phyloP scores from a whole-genome alignment of 2,797 vertebrate genomes.

The Rhincodon typus region DNA sequence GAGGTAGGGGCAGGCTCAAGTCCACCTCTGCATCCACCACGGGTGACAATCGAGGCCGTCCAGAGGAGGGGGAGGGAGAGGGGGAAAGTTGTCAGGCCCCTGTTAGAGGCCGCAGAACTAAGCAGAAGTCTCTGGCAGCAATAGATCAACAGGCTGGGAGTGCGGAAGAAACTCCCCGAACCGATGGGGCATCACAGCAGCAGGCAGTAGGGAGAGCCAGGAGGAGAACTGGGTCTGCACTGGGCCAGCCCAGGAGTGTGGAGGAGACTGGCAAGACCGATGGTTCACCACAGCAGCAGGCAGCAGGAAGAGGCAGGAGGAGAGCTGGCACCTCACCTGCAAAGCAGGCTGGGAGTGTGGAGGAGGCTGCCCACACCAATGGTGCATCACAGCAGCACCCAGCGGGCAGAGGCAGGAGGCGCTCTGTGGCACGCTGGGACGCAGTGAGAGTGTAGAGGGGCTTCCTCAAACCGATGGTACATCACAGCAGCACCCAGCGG shows the following conservation, averaged over 20 bases:
- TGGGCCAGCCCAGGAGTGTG: too few species aligned
- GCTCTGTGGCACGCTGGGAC: not conserved
- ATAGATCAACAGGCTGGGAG: not conserved
- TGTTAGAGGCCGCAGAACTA: not conserved
- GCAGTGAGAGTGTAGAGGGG: not conserved
- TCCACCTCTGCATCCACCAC: not conserved
- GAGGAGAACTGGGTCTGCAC: slow-evolving; percentile 39
- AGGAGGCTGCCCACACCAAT: too few species aligned
- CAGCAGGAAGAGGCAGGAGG: too few species aligned
- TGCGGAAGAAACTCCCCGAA: not conserved
- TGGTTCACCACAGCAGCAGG: too few species aligned
- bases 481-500: too few species aligned
- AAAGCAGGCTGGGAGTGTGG: too few species aligned
- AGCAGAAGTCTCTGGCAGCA: not conserved
- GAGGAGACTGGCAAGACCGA: too few species aligned
- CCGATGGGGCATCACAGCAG: not conserved
- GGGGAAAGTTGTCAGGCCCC: too few species aligned
- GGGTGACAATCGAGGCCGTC: not conserved
- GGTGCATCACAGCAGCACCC: not conserved
- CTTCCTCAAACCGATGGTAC: not conserved
- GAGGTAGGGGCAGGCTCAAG: not conserved
- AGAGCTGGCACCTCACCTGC: too few species aligned
- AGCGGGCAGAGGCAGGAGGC: too few species aligned
- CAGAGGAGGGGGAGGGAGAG: too few species aligned
- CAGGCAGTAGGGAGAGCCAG: not conserved